These are phyloP conservation scores for Cladopsammia gracilis DNA, from an alignment of 64 coral and sea anemone species.

Conservation along the genomic window DNA sequence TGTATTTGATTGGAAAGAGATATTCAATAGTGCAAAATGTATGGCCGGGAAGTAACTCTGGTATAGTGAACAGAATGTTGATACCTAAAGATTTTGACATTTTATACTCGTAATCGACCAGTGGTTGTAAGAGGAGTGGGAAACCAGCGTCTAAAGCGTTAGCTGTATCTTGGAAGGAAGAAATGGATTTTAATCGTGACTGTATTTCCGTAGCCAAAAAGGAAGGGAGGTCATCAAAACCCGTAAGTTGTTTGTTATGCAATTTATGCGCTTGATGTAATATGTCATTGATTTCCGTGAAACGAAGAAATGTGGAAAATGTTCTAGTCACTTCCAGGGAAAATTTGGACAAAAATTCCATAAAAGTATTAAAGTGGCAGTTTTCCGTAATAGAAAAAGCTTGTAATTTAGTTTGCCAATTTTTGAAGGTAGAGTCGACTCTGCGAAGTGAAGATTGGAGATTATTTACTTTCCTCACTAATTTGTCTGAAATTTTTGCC, in stretches of 20 bases:
- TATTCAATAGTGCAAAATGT: slow-evolving; percentile 28
- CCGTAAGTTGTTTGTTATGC: not conserved
- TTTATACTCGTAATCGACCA: slow-evolving; percentile 11
- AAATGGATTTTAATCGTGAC: not conserved
- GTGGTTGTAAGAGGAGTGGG: not conserved
- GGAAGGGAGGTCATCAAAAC: not conserved
- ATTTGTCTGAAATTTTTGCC: not conserved
- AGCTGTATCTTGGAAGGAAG: not conserved
- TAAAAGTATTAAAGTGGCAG: slow-evolving; percentile 13
- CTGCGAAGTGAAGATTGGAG: not conserved
- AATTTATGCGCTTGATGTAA: not conserved
- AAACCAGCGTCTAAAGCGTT: not conserved
- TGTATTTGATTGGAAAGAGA: slow-evolving; percentile 18
- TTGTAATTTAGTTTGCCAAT: not conserved
- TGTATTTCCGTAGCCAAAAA: not conserved
- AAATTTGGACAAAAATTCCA: slow-evolving; percentile 23
- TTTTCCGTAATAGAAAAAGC: not conserved
- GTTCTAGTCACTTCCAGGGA: not conserved
- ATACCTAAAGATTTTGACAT: not conserved
- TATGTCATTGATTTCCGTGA: slow-evolving; percentile 9
- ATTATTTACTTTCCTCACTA: not conserved
- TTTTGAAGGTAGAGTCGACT: not conserved
- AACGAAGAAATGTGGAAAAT: not conserved
- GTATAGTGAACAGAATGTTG: slow-evolving; percentile 7
- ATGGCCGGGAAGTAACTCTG: not conserved